Evolutionary conservation across 2,888 invertebrate species (phyloP), one percentile per base, ranked within the genome.

Genomic region (Entomobrya proxima): DNA sequence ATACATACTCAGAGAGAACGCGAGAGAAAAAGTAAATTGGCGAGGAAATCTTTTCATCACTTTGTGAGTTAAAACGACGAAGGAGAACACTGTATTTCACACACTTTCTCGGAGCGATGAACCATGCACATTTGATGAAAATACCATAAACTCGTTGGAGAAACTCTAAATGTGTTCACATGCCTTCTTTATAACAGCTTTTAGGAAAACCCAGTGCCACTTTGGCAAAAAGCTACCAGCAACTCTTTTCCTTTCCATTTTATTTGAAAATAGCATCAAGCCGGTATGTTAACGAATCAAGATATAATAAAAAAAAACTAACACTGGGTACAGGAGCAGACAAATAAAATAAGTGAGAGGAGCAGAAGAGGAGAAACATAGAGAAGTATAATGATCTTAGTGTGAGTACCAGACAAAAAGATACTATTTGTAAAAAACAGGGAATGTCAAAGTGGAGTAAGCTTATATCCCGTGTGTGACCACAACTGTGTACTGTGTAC

Each of bases 11-110:
- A 67, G 47, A n/a, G 30, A n/a, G 55, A 58, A 76, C 21, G 55
- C 55, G 58, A 72, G 44, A 64, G 30, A 47, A 50, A 67, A 52
- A 75, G 61, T 47, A 82, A 82, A 74, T 81, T 81, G 72, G 40
- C 44, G 72, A 82, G 64, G 47, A 82, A 75, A 64, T 61, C 74
- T 75, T 82, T 81, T 82, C 81, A 75, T 82, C 81, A 82, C 75
- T 47, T 44, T 40, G n/a, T 21, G 40, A 81, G 30, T 72, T 61
- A 74, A 81, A 40, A 61, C 32, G 69, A 80, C 21, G 24, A 74
- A 30, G 40, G 40, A 37, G 37, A 67, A 69, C 30, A 69, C 44
- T n/a, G 35, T 52, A 67, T 55, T 80, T 40, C 40, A 11, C 32
- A 44, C 55, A 58, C 18, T 1, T 58, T 58, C 55, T 21, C 15